Percentiles rank a stretch among this genome's conserved stretches.
Evolutionary conservation across 2,888 invertebrate species (phyloP).

Genomic region (Thereva unica): DNA sequence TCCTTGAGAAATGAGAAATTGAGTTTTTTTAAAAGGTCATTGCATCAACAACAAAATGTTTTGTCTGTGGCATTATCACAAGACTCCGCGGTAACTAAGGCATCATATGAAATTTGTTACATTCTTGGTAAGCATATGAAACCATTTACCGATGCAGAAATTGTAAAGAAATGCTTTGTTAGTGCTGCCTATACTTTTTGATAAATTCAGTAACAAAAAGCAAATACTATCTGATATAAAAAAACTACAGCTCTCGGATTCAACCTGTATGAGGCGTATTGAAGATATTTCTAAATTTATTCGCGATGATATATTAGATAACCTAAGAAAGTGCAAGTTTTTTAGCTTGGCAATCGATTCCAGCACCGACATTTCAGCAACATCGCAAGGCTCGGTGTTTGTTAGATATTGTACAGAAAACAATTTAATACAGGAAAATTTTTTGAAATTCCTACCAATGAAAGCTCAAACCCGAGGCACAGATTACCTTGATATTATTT

Average conservation of each 20-base stretch:
- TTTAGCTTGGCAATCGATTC: neutral
- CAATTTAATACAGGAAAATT: neutral
- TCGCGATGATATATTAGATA: neutral
- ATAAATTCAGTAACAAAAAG: neutral
- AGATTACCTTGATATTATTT: neutral
- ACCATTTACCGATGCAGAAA: too few species aligned
- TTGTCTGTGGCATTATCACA: neutral
- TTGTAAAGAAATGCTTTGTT: too few species aligned
- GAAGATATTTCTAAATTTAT: neutral
- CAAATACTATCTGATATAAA: neutral
- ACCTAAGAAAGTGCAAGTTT: too few species aligned
- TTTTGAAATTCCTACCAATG: conserved; percentile 1
- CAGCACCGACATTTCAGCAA: neutral
- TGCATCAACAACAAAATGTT: neutral
- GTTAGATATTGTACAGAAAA: neutral
- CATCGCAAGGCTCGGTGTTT: neutral
- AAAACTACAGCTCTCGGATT: conserved; percentile 1
- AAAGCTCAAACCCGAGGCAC: neutral
- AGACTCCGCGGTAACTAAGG: neutral
- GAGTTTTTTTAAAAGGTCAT: neutral
- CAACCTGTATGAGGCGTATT: neutral
- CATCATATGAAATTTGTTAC: neutral
- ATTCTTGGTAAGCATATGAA: neutral
- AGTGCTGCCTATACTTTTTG: too few species aligned
- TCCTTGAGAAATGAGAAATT: neutral